Base-by-base conservation (phyloP, 2,797 vertebrate genomes). In the Etheostoma perlongum region DNA sequence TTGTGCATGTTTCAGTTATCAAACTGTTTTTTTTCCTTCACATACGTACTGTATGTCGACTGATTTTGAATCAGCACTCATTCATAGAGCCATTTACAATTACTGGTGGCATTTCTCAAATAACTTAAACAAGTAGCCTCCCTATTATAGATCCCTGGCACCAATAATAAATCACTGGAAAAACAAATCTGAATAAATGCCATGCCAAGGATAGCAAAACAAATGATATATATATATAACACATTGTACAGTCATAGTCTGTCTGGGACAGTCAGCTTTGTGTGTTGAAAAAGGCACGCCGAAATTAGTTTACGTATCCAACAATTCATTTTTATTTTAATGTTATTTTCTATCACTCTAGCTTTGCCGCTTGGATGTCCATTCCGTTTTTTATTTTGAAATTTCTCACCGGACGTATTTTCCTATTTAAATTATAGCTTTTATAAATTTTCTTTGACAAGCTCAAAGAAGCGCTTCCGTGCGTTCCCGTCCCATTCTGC, bases 351-450 rank as follows among this genome's bases (percentile, higher is more conserved):
- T 25, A 36, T 52, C 11, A 18, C 3, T 27, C 2, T 21, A 44
- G 42, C 6, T 7, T 14, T n/a, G 2, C 33, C 18, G 1, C 11
- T 1, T 2, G 4, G 57, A 54, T 47, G 3, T 27, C 1, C 3
- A 2, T 44, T 10, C 0, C 5, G 2, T 12, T 57, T 67, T 67
- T 83, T 48, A 75, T 55, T 48, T 58, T 65, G 61, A 73, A 79
- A 47, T 25, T 1, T 11, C n/a, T 3, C 18, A 44, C 36, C 23
- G 64, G 78, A 78, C 0, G 12, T 47, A 1, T 19, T 27, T 16
- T n/a, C 13, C 1, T 3, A 1, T 52, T 19, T 23, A 18, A 18
- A 4, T 19, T 42, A 7, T 1, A 42, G 3, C 3, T 4, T 57
- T 58, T 18, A 52, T 27, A 2, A 5, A 30, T 30, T n/a, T 3